Evolutionary conservation across 2,888 invertebrate genomes (phyloP).

Genomic region (Ophion slaviceki): DNA sequence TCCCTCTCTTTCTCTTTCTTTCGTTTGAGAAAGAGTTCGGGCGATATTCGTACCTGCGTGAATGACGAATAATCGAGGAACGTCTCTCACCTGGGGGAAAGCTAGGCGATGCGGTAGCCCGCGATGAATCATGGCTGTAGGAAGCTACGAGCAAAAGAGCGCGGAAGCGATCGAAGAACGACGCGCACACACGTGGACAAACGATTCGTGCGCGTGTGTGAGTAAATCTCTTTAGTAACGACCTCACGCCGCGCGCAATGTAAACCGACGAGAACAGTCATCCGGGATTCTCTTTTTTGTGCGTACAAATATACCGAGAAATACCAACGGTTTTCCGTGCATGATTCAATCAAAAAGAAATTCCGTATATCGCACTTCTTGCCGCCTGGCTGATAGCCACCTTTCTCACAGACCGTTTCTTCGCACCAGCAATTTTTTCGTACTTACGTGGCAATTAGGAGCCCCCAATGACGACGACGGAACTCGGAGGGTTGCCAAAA

Average conservation of each 20-base stretch:
- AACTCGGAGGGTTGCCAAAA: background rate
- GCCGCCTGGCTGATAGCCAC: background rate
- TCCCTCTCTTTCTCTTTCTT: background rate
- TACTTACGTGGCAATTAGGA: too few relatives aligned
- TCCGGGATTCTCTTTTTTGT: constrained; percentile 48
- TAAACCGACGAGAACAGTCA: constrained; percentile 32
- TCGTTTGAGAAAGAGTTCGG: constrained; percentile 3
- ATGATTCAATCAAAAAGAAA: constrained; percentile 56
- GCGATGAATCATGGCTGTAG: constrained; percentile 61
- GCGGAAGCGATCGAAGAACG: constrained; percentile 52
- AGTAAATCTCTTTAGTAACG: constrained; percentile 57
- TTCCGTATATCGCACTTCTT: constrained; percentile 13
- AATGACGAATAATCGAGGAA: constrained; percentile 65
- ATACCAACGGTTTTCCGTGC: constrained; percentile 55
- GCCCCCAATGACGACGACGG: too few relatives aligned
- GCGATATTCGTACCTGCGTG: constrained; percentile 50
- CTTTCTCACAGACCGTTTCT: background rate
- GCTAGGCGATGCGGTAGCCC: constrained; percentile 38
- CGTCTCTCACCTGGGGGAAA: constrained; percentile 56
- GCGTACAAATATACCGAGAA: constrained; percentile 45
- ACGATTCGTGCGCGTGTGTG: background rate
- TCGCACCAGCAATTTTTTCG: too few relatives aligned
- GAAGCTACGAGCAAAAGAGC: constrained; percentile 54
- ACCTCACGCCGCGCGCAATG: constrained; percentile 55
- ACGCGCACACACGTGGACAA: constrained; percentile 6